Evolutionary conservation across 2,797 vertebrate species (phyloP).

Genomic region (Lepilemur ruficaudatus): DNA sequence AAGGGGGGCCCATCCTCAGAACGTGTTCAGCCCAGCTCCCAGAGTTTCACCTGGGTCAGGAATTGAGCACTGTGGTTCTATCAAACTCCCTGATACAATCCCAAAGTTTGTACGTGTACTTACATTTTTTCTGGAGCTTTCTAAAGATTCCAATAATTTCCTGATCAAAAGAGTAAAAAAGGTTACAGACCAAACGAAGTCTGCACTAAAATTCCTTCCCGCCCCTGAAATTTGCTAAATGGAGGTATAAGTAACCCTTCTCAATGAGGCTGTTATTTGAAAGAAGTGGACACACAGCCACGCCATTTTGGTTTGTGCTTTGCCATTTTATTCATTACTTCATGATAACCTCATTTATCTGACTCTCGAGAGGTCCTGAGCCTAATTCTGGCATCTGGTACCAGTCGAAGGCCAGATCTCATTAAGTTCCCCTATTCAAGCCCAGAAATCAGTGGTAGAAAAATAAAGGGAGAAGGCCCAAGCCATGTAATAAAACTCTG

Average conservation of each 20-base stretch:
- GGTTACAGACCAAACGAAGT: conserved; percentile 31
- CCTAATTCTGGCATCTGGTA: not conserved
- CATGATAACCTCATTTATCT: not conserved
- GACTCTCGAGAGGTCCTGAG: not conserved
- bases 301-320: not conserved
- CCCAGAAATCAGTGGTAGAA: conserved; percentile 3
- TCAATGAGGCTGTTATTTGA: not conserved
- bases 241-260: not conserved
- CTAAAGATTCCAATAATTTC: not conserved
- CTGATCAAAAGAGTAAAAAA: not conserved
- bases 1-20: not conserved
- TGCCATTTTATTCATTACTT: conserved; percentile 61
- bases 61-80: not conserved
- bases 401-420: not conserved
- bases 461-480: not conserved
- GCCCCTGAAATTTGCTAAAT: not conserved
- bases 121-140: not conserved
- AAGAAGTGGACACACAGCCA: not conserved
- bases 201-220: not conserved
- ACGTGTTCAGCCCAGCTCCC: not conserved
- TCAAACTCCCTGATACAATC: not conserved
- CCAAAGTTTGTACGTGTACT: not conserved
- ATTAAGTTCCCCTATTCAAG: not conserved
- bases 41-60: not conserved
- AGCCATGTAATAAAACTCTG: not conserved